A percentile compares a stretch with the other conserved stretches of the same genome.
phyloP scores from a whole-genome alignment of 2,797 vertebrate genomes.

The Nothura maculosa region DNA sequence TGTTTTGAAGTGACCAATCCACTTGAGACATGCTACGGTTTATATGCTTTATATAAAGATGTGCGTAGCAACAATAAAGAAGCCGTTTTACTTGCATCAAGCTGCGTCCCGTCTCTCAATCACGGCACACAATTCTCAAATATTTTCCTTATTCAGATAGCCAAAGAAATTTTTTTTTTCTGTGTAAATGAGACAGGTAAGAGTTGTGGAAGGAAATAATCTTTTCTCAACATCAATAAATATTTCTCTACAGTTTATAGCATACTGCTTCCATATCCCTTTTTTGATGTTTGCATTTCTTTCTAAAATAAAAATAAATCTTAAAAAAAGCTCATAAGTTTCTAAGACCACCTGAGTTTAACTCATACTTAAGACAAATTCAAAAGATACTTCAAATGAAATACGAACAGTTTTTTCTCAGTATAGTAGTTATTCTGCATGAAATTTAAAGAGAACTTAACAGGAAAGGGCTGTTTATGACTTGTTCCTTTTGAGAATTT shows the following conservation, averaged over 20 bases:
- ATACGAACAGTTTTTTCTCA: background rate
- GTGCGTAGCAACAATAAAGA: too few species aligned
- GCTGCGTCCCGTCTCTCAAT: too few species aligned
- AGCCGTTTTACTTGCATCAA: too few species aligned
- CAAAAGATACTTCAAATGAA: background rate
- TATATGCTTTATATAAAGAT: too few species aligned
- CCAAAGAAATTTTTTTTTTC: background rate
- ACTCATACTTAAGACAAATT: background rate
- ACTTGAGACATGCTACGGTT: too few species aligned
- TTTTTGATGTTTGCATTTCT: fast-evolving
- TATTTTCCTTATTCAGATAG: background rate
- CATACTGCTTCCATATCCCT: background rate
- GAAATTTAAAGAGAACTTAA: background rate
- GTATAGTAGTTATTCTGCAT: background rate
- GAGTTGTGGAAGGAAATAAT: background rate
- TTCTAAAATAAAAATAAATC: background rate
- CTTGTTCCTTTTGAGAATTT: background rate
- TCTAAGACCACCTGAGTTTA: background rate
- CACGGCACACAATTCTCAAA: background rate
- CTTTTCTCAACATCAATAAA: background rate
- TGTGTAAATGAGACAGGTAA: background rate
- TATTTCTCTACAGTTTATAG: background rate
- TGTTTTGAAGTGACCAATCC: too few species aligned
- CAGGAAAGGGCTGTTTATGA: background rate
- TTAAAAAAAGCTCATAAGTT: background rate